A percentile compares a stretch with the other conserved stretches of the same genome.
phyloP scores from a whole-genome alignment of 2,113 vertebrate genomes.

The Cranoglanis bouderius region DNA sequence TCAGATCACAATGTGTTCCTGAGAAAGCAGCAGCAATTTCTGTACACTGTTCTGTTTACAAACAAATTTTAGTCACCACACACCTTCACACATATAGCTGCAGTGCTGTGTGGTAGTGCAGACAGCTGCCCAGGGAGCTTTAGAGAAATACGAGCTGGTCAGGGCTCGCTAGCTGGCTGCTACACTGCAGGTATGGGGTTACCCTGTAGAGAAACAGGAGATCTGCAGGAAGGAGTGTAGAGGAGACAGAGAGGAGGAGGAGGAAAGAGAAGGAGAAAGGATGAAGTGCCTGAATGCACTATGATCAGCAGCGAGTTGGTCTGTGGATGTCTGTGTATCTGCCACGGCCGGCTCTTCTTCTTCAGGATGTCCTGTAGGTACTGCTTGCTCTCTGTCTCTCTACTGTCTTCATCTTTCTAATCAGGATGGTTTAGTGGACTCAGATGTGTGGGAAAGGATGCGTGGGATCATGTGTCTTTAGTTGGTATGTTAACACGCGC shows the following conservation, averaged over 20 bases:
- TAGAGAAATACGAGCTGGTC: conserved; percentile 57
- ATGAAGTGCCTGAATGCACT: conserved; percentile 54
- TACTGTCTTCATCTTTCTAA: background rate
- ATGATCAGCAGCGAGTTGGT: conserved; percentile 92
- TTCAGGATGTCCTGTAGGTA: conserved; percentile 96
- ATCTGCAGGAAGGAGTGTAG: conserved; percentile 39
- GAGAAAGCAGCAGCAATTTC: background rate
- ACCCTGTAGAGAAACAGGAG: conserved; percentile 73
- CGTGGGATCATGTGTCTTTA: conserved; percentile 7
- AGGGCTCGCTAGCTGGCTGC: conserved; percentile 63
- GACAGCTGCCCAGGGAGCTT: background rate
- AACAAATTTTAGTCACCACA: too few relatives aligned
- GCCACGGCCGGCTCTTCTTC: conserved; percentile 85
- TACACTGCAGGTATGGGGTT: conserved; percentile 72
- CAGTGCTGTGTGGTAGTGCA: conserved; percentile 2
- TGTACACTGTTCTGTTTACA: background rate
- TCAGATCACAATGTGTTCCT: background rate
- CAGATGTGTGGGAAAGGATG: background rate
- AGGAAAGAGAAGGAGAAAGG: conserved; percentile 24
- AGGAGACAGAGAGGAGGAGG: conserved; percentile 52
- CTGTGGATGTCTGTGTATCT: conserved; percentile 93
- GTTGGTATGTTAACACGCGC: background rate
- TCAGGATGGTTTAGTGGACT: too few relatives aligned
- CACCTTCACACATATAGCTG: background rate
- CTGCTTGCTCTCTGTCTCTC: background rate